Evolutionary conservation across 2,113 vertebrate genomes (phyloP), one percentile per base, ranked within the genome.

Genomic region (Planiliza haematocheilus): DNA sequence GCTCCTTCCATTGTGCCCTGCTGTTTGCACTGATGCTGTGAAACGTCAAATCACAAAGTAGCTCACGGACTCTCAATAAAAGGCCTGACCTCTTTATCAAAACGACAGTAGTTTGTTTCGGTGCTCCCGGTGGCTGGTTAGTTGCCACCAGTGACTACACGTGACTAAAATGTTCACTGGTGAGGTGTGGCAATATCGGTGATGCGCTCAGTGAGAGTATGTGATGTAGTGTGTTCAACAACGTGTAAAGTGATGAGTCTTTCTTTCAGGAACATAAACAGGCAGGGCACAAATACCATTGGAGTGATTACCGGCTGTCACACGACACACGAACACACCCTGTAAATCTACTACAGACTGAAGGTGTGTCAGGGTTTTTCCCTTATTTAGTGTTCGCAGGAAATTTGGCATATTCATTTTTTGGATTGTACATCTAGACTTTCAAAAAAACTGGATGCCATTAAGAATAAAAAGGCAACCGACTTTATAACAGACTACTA

Each of bases 401-500:
- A 70, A 55, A 81, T 38, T 62, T 20, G 52, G 48, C 20, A 21
- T 73, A 18, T 39, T n/a, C n/a, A n/a, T n/a, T n/a, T n/a, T n/a
- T n/a, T n/a, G n/a, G n/a, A n/a, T n/a, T n/a, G n/a, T n/a, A n/a
- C n/a, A n/a, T 63, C 13, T 9, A 16, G 24, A 16, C 17, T 16
- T 30, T 20, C 64, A 3, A 39, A 21, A 63, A 38, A 13, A 42
- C 57, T 49, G 0, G 14, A 7, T 37, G 46, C n/a, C 62, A 64
- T 46, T 63, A 53, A 64, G 30, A 50, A 61, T 49, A 65, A 46
- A 50, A 51, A 36, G 16, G 7, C 36, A 50, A 43, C 20, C 30
- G 48, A 55, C 34, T 34, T 42, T 20, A 18, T 50, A 36, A 53
- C 55, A 45, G 14, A 53, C 4, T 7, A 10, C 39, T n/a, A 52